Percentiles rank a stretch among this genome's conserved stretches.
Conservation (phyloP, 2,113 vertebrate species). For the Genyomyrus donnyi region DNA sequence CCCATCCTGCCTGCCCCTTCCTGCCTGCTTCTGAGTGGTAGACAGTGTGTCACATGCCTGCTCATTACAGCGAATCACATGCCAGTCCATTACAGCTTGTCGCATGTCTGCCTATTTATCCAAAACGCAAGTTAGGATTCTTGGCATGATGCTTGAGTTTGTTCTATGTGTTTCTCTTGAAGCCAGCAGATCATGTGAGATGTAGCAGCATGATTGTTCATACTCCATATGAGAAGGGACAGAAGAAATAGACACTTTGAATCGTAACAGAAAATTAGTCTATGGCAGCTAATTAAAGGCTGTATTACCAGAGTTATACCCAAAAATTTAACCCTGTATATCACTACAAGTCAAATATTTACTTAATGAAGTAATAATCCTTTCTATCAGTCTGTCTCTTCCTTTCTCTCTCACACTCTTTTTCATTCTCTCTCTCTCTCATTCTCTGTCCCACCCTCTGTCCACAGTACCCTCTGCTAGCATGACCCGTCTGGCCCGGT, state of each 20-base stretch:
- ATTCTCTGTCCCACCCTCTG: constrained; percentile 7
- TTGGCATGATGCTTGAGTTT: background rate
- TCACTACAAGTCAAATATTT: background rate
- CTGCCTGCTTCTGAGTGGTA: background rate
- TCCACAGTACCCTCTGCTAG: constrained; percentile 87
- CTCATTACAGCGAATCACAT: background rate
- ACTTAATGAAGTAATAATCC: background rate
- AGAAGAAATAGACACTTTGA: background rate
- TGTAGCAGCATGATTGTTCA: background rate
- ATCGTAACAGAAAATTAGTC: background rate
- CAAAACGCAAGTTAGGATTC: background rate
- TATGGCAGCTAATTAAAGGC: background rate
- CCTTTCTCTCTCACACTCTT: background rate
- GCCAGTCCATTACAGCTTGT: background rate
- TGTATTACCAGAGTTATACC: background rate
- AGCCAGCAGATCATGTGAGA: background rate
- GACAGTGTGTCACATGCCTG: background rate
- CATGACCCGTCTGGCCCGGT: constrained; percentile 91
- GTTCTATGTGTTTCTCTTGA: background rate
- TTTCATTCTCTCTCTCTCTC: background rate
- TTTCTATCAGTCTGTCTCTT: background rate
- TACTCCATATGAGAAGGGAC: background rate
- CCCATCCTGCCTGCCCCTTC: background rate
- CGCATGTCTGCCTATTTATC: background rate
- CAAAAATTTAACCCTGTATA: background rate